Evolutionary conservation across 2,113 vertebrate genomes (phyloP).

Genomic region (Hystrix cristata): DNA sequence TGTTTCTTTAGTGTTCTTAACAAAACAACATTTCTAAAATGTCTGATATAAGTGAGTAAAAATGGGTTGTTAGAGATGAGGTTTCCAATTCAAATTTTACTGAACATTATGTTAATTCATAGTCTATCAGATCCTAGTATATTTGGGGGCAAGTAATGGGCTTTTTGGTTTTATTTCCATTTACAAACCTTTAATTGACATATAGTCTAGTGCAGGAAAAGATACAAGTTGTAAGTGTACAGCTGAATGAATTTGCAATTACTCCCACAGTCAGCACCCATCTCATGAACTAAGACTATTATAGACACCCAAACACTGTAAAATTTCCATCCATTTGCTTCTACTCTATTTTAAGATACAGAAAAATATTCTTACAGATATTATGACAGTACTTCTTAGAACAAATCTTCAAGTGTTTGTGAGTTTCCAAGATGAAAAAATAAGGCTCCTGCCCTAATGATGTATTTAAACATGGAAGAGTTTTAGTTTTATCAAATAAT

Average conservation of each 20-base stretch:
- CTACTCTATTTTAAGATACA: background rate
- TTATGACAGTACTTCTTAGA: background rate
- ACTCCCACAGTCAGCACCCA: background rate
- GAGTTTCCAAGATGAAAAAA: conserved; percentile 25
- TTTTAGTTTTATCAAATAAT: conserved; percentile 25
- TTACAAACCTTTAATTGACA: conserved; percentile 36
- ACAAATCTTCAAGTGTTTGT: background rate
- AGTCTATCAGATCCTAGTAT: background rate
- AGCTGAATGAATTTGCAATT: background rate
- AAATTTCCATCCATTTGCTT: background rate
- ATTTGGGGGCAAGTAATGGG: background rate
- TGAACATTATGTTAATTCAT: conserved; percentile 3
- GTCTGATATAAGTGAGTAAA: background rate
- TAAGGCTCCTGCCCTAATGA: background rate
- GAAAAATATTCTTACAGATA: background rate
- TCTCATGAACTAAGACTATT: background rate
- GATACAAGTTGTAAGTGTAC: background rate
- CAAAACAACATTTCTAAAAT: conserved; percentile 24
- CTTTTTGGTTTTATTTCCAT: background rate
- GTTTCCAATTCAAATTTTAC: conserved; percentile 54
- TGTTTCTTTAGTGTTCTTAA: background rate
- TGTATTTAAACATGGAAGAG: background rate
- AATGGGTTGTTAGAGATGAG: conserved; percentile 1
- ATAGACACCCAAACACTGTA: background rate
- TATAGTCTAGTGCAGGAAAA: background rate